Base-by-base conservation (phyloP, 2,888 invertebrate species). In the Arge pagana region DNA sequence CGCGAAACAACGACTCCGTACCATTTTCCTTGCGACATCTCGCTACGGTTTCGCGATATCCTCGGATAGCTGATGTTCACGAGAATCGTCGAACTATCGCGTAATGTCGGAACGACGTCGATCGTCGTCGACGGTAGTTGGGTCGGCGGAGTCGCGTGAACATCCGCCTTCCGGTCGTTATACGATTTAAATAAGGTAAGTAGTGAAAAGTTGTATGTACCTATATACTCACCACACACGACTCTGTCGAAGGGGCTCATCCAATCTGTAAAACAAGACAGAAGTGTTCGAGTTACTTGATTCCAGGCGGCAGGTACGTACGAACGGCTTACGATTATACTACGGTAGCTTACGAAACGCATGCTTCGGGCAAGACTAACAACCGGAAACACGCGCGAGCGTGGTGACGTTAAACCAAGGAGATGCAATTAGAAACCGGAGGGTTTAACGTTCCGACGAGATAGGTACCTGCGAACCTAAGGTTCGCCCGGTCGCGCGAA, bases 161-260 rank as follows among this genome's bases (percentile, higher is more conserved):
- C n/a, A n/a, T n/a, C n/a, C n/a, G n/a, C n/a, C n/a, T n/a, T n/a
- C n/a, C n/a, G n/a, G n/a, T n/a, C n/a, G n/a, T n/a, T n/a, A n/a
- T n/a, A n/a, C n/a, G n/a, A n/a, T n/a, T n/a, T n/a, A 7, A 7
- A 18, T 30, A 11, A 23, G 31, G 40, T 31, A 21, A 26, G 33
- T 45, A 28, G n/a, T 15, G 23, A 19, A 30, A 42, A 28, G 31
- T 33, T 79, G 80, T 84, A 85, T 87, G 84, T 86, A 88, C 88
- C 88, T 85, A 86, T 87, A 78, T 89, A 92, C 89, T 92, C 89
- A 87, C 92, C 92, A 85, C 92, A 93, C 81, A 93, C 91, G 82
- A 93, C 92, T 81, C 92, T 86, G 83, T 93, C 92, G 82, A 92
- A 93, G 77, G 92, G 92, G 82, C 89, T 91, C 90, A 93, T 93